A percentile compares a stretch with the other conserved stretches of the same genome.
These are phyloP conservation scores for Ptychoptera albimana DNA, from an alignment of 2,888 invertebrate genomes.

Conservation along the genomic window DNA sequence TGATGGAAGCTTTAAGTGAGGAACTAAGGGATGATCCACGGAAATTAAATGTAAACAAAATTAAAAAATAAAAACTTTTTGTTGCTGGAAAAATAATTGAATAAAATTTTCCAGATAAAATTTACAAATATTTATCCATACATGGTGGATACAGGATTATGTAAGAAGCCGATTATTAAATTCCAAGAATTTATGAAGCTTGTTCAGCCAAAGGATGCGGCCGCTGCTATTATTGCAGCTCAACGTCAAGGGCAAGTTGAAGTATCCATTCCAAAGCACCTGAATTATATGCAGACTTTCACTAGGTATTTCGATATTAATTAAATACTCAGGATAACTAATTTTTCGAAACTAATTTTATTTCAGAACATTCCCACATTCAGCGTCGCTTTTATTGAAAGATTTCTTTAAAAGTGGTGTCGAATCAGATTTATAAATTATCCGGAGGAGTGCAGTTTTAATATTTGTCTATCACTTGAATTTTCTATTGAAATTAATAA, in stretches of 20 bases:
- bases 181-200: conserved; percentile 49
- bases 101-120: conserved; percentile 37
- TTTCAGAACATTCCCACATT: conserved; percentile 36
- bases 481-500: too few species aligned
- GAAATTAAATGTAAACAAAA: conserved; percentile 21
- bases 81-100: too few species aligned
- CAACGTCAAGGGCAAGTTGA: conserved; percentile 45
- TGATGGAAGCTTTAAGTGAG: conserved; percentile 65
- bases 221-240: conserved; percentile 46
- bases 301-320: too few species aligned
- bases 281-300: conserved; percentile 19
- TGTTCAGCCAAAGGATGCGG: conserved; percentile 45
- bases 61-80: background rate
- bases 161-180: conserved; percentile 57
- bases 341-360: conserved; percentile 2
- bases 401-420: conserved; percentile 52
- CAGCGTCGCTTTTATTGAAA: conserved; percentile 34
- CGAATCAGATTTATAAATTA: conserved; percentile 33
- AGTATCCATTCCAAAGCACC: conserved; percentile 44
- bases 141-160: conserved; percentile 75
- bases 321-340: too few species aligned
- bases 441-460: too few species aligned
- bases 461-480: too few species aligned
- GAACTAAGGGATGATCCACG: conserved; percentile 44
- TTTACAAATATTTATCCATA: conserved; percentile 75